Percentiles rank a stretch among this genome's conserved stretches.
phyloP scores from a whole-genome alignment of 1,140 invertebrate genomes.

The Triops longicaudatus region DNA sequence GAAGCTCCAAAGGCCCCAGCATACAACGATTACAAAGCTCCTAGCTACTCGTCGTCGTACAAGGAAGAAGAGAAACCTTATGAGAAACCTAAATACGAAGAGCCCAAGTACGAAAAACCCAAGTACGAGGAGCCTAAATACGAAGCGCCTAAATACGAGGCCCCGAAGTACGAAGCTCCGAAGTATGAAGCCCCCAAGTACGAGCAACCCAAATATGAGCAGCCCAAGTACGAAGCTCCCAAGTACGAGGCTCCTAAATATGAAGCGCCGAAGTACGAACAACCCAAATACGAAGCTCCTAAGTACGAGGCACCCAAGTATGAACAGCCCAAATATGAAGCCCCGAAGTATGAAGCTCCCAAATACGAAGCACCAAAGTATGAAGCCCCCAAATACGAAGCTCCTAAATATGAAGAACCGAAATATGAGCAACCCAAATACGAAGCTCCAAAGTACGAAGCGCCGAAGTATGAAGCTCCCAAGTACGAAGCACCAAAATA shows the following conservation, averaged over 20 bases:
- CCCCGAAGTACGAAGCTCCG: too few species aligned
- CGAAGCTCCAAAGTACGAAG: neutral
- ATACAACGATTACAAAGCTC: neutral
- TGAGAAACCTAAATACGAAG: neutral
- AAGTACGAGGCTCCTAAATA: conserved; percentile 15
- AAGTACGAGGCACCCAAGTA: neutral
- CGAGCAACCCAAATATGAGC: neutral
- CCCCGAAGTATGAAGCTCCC: neutral
- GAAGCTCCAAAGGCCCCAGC: neutral
- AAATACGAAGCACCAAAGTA: neutral
- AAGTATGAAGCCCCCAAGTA: conserved; percentile 17
- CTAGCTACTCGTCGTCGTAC: neutral
- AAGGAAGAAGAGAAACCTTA: neutral
- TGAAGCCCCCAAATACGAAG: neutral
- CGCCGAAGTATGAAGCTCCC: neutral
- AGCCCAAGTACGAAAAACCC: neutral
- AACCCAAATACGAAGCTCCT: neutral
- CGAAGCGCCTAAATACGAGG: neutral
- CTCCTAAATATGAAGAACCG: neutral
- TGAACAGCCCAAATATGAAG: neutral
- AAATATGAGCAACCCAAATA: neutral
- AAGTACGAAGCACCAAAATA: neutral
- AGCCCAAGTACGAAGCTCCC: neutral
- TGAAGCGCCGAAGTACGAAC: conserved; percentile 19
- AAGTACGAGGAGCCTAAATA: neutral